These are phyloP conservation scores for Schizothorax lantsangensis DNA, from an alignment of 2,797 vertebrate species.

Conservation along the genomic window DNA sequence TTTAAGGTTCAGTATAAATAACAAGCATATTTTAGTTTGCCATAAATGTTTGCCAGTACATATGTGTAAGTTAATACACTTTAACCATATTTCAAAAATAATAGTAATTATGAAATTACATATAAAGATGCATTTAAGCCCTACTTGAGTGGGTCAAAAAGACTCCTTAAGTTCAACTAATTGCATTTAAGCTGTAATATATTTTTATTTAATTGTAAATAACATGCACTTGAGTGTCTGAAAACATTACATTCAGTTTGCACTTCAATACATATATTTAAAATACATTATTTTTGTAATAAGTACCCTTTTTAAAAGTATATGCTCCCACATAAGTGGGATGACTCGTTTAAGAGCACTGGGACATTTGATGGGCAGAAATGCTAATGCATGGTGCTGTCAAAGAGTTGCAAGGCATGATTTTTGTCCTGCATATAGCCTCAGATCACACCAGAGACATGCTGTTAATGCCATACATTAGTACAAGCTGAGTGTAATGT, in stretches of 20 bases:
- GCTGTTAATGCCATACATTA: conserved; percentile 22
- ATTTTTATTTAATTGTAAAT: background rate
- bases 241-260: background rate
- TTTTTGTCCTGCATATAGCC: background rate
- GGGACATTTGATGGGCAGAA: background rate
- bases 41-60: no score
- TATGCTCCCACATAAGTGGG: background rate
- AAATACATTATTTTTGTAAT: background rate
- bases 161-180: background rate
- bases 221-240: background rate
- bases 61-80: no score
- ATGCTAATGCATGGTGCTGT: background rate
- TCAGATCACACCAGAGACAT: conserved; percentile 4
- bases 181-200: background rate
- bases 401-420: background rate
- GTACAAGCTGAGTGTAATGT: conserved; percentile 6
- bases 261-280: background rate
- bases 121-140: background rate
- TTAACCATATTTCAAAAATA: no score
- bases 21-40: no score
- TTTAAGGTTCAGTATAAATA: no score
- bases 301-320: background rate
- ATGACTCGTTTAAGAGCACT: background rate
- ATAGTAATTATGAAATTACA: background rate
- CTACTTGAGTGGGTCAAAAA: background rate